phyloP scores from a whole-genome alignment of 2,797 vertebrate species.

The Notolabrus celidotus region DNA sequence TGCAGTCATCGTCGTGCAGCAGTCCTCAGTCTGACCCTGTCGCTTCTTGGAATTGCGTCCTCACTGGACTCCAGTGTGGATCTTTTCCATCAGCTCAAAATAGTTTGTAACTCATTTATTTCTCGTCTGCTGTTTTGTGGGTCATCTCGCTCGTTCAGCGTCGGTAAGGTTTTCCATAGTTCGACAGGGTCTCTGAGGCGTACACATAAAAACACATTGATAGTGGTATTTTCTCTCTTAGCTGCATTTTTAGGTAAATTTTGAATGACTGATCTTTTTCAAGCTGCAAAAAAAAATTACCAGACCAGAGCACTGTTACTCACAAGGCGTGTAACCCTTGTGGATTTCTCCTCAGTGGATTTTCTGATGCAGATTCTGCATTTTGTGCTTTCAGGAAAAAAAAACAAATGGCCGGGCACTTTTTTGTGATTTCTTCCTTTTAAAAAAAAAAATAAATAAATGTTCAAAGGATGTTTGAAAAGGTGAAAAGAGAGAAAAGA shows the following conservation, averaged over 20 bases:
- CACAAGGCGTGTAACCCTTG: no score
- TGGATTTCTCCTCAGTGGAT: slow-evolving; percentile 14
- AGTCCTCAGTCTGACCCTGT: slow-evolving; percentile 33
- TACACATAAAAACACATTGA: not conserved
- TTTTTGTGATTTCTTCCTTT: not conserved
- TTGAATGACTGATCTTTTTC: not conserved
- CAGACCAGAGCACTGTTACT: slow-evolving; percentile 29
- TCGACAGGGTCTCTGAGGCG: not conserved
- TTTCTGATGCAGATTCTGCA: no score
- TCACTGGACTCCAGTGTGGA: slow-evolving; percentile 32
- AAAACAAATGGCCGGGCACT: slow-evolving; percentile 12
- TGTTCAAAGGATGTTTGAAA: slow-evolving; percentile 30
- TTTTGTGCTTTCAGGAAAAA: slow-evolving; percentile 25
- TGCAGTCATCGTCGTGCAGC: slow-evolving; percentile 29
- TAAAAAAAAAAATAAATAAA: no score
- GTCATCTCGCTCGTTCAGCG: slow-evolving; percentile 14
- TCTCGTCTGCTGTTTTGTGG: slow-evolving; percentile 10
- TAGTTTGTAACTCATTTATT: slow-evolving; percentile 29
- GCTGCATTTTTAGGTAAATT: slow-evolving; percentile 4
- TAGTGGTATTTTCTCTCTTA: not conserved
- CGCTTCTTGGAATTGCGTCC: slow-evolving; percentile 47
- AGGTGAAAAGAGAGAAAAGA: slow-evolving; percentile 19
- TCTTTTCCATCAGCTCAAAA: slow-evolving; percentile 25
- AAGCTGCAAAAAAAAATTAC: slow-evolving; percentile 8
- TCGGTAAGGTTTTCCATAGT: not conserved